Conservation (phyloP, 2,113 vertebrate genomes). For the Euleptes europaea region DNA sequence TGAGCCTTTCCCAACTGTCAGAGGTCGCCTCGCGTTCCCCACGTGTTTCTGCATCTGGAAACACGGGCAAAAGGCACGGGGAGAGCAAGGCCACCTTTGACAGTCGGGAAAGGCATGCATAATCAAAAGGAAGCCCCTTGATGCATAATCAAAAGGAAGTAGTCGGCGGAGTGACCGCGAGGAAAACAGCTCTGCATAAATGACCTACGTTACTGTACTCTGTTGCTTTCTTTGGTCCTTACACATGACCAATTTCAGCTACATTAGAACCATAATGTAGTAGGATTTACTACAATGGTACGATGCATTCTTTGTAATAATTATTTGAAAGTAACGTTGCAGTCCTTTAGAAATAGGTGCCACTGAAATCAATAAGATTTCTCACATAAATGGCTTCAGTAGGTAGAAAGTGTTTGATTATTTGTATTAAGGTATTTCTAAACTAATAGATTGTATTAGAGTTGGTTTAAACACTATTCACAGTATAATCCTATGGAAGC, state of each 20-base stretch:
- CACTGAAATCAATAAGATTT: background rate
- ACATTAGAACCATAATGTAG: background rate
- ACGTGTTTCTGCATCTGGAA: no score
- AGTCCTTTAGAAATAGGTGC: background rate
- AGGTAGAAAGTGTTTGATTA: background rate
- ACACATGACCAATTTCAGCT: background rate
- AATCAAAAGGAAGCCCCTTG: no score
- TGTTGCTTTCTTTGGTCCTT: background rate
- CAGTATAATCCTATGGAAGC: background rate
- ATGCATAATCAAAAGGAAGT: no score
- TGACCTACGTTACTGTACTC: background rate
- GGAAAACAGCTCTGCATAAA: no score
- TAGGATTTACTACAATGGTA: background rate
- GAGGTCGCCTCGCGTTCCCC: no score
- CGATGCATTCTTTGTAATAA: background rate
- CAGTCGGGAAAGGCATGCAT: no score
- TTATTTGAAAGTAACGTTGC: conserved; percentile 1
- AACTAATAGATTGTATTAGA: background rate
- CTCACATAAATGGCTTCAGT: background rate
- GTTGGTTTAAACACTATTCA: background rate
- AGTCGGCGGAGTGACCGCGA: no score
- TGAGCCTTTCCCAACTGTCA: no score
- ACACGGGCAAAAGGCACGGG: no score
- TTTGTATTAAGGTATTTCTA: background rate
- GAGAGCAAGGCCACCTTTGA: no score